These are phyloP conservation scores for Scortum barcoo DNA, from an alignment of 2,113 vertebrate species.

Conservation along the genomic window DNA sequence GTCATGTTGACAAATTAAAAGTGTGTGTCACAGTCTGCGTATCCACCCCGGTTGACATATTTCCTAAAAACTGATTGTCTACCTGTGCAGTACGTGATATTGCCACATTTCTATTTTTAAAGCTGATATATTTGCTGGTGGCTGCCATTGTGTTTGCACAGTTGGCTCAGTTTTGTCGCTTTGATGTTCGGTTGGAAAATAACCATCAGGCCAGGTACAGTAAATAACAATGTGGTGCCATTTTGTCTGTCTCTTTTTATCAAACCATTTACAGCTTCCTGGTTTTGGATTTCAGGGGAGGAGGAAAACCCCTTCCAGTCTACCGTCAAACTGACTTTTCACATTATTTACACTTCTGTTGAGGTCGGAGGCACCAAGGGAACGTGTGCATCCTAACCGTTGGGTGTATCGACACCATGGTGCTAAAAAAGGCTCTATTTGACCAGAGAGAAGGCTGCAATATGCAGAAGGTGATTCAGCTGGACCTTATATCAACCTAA, in stretches of 20 bases:
- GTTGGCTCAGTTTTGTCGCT: slow-evolving; percentile 57
- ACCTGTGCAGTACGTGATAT: slow-evolving; percentile 59
- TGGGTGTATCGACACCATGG: background rate
- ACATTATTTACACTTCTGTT: slow-evolving; percentile 23
- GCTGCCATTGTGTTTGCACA: slow-evolving; percentile 65
- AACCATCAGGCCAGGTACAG: slow-evolving; percentile 49
- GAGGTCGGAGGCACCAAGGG: slow-evolving; percentile 11
- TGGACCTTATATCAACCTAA: background rate
- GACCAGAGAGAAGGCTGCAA: background rate
- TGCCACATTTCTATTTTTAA: slow-evolving; percentile 66
- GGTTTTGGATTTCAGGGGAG: slow-evolving; percentile 49
- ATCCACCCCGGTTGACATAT: slow-evolving; percentile 8
- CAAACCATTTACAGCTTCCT: slow-evolving; percentile 70
- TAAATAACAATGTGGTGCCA: slow-evolving; percentile 75
- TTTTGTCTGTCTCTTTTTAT: slow-evolving; percentile 76
- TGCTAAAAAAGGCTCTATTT: background rate
- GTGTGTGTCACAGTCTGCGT: slow-evolving; percentile 15
- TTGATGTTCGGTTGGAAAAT: slow-evolving; percentile 60
- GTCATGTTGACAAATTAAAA: slow-evolving; percentile 31
- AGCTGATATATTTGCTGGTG: slow-evolving; percentile 11
- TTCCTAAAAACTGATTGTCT: slow-evolving; percentile 45
- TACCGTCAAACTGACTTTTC: background rate
- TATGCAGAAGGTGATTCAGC: background rate
- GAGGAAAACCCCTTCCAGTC: background rate
- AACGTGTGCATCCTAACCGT: background rate